A percentile compares a stretch with the other conserved stretches of the same genome.
Conservation (phyloP, 2,797 vertebrate genomes). For the Telmatherina bonti region DNA sequence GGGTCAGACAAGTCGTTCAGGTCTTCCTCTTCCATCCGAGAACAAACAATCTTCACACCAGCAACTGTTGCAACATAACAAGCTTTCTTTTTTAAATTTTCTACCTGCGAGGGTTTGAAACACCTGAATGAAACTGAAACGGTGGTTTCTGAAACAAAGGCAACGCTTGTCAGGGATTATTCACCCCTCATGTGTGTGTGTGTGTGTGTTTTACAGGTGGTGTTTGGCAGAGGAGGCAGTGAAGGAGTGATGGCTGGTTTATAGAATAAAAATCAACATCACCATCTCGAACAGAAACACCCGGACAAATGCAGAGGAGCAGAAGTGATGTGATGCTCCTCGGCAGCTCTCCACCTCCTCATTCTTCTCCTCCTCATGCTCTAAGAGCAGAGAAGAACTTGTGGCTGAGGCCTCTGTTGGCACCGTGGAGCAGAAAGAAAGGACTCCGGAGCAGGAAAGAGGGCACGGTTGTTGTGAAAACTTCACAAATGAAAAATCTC, state of each 20-base stretch:
- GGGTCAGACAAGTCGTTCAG: slow-evolving; percentile 51
- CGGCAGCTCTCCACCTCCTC: slow-evolving; percentile 61
- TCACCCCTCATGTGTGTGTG: slow-evolving; percentile 44
- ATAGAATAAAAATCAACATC: slow-evolving; percentile 66
- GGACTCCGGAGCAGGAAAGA: slow-evolving; percentile 8
- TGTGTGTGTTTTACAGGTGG: slow-evolving; percentile 73
- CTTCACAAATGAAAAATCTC: slow-evolving; percentile 14
- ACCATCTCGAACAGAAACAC: slow-evolving; percentile 24
- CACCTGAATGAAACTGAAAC: slow-evolving; percentile 50
- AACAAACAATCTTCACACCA: slow-evolving; percentile 50
- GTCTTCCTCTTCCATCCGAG: slow-evolving; percentile 15
- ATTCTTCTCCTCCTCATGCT: slow-evolving; percentile 32
- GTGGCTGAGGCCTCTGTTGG: slow-evolving; percentile 42
- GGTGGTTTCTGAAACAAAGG: slow-evolving; percentile 51
- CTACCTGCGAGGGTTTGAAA: slow-evolving; percentile 56
- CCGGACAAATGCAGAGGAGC: too few species aligned
- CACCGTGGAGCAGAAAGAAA: slow-evolving; percentile 21
- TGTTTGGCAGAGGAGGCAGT: slow-evolving; percentile 56
- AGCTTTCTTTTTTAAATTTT: slow-evolving; percentile 17
- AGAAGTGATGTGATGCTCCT: slow-evolving; percentile 66
- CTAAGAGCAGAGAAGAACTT: slow-evolving; percentile 52
- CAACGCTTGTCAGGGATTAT: slow-evolving; percentile 56
- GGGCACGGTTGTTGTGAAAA: slow-evolving; percentile 16
- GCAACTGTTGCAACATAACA: slow-evolving; percentile 24
- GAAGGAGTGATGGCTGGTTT: slow-evolving; percentile 65